Percentiles rank a stretch among this genome's conserved stretches.
These are phyloP conservation scores for Dreissena rostriformis DNA, from an alignment of 1,140 invertebrate genomes.

Conservation along the genomic window DNA sequence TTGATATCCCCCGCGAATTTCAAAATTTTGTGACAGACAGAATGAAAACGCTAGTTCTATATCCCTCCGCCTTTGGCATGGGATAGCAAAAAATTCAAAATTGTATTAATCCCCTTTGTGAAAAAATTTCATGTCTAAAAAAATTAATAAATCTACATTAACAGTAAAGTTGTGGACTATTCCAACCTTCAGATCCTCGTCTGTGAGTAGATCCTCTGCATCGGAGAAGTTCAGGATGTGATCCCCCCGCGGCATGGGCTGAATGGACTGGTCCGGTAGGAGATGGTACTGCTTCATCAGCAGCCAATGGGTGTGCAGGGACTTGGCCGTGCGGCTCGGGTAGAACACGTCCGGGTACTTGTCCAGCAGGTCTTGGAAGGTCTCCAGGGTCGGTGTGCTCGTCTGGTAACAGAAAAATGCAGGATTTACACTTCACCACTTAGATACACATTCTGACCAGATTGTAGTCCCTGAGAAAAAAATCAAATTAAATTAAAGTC, in stretches of 20 bases:
- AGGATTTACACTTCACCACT: too few species aligned
- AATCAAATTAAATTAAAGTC: too few species aligned
- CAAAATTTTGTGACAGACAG: too few species aligned
- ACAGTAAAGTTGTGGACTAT: constrained; percentile 6
- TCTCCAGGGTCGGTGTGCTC: constrained; percentile 87
- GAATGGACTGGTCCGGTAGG: constrained; percentile 91
- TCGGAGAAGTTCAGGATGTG: constrained; percentile 93
- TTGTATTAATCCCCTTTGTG: too few species aligned
- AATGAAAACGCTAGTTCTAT: too few species aligned
- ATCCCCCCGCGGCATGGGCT: constrained; percentile 84
- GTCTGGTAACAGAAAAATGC: constrained; percentile 62
- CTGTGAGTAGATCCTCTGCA: constrained; percentile 94
- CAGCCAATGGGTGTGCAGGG: constrained; percentile 94
- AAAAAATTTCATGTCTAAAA: too few species aligned
- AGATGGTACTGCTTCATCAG: constrained; percentile 96
- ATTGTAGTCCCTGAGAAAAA: too few species aligned
- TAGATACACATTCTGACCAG: too few species aligned
- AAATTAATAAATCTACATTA: too few species aligned
- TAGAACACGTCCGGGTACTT: constrained; percentile 88
- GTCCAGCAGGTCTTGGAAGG: constrained; percentile 93
- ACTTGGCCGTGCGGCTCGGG: constrained; percentile 91
- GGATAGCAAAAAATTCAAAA: too few species aligned
- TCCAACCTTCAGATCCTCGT: constrained; percentile 86
- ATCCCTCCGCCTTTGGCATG: too few species aligned
- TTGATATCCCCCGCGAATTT: too few species aligned